A percentile compares a stretch with the other conserved stretches of the same genome.
Conservation (phyloP, 2,888 invertebrate species). For the Chaetoderma sp. region DNA sequence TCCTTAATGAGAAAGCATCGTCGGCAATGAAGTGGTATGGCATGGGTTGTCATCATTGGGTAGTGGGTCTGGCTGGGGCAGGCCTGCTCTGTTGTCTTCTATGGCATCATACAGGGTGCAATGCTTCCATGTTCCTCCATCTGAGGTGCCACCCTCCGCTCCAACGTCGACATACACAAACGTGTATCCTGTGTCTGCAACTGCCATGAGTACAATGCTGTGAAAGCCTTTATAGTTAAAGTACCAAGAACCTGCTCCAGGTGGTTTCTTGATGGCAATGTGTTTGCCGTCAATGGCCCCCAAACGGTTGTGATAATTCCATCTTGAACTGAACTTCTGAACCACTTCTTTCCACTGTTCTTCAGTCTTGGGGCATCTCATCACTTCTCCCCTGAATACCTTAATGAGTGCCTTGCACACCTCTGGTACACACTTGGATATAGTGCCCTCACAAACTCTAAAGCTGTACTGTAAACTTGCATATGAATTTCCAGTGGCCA, state of each 20-base stretch:
- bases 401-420: constrained; percentile 22
- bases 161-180: constrained; percentile 4
- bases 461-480: constrained; percentile 15
- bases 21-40: constrained; percentile 9
- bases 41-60: constrained; percentile 11
- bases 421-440: constrained; percentile 2
- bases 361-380: constrained; percentile 1
- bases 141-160: neutral
- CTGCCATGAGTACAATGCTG: constrained; percentile 3
- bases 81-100: neutral
- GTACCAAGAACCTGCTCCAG: neutral
- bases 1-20: constrained; percentile 17
- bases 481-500: constrained; percentile 25
- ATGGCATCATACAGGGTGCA: neutral
- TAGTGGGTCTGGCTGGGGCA: constrained; percentile 15
- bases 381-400: constrained; percentile 7
- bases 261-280: constrained; percentile 3
- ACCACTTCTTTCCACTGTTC: constrained; percentile 18
- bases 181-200: constrained; percentile 1
- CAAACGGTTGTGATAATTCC: constrained; percentile 8
- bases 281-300: constrained; percentile 15
- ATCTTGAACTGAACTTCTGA: neutral
- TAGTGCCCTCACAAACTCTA: constrained; percentile 23
- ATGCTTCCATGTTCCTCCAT: constrained; percentile 3
- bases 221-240: constrained; percentile 16